phyloP scores from a whole-genome alignment of 1,140 invertebrate species.

The Vanessa tameamea region DNA sequence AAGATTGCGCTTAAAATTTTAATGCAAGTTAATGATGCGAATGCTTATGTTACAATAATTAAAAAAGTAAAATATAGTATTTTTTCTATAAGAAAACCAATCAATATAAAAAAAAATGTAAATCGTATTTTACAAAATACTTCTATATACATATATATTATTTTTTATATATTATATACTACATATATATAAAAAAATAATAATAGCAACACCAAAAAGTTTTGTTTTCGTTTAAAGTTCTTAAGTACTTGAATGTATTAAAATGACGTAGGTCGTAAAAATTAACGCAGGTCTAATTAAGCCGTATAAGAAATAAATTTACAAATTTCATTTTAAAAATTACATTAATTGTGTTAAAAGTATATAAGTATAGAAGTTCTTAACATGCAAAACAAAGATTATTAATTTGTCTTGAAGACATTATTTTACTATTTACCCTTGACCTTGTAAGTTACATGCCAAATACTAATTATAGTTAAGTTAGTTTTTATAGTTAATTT shows the following conservation, averaged over 20 bases:
- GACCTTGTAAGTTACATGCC: constrained; percentile 22
- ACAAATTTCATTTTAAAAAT: background rate
- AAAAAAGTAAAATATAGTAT: too few relatives aligned
- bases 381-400: constrained; percentile 13
- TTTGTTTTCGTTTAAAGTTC: background rate
- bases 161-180: too few relatives aligned
- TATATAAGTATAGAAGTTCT: background rate
- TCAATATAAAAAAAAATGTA: too few relatives aligned
- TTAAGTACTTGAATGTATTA: background rate
- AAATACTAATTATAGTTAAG: constrained; percentile 9
- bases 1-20: background rate
- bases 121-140: too few relatives aligned
- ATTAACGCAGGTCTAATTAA: background rate
- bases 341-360: background rate
- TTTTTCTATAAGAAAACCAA: too few relatives aligned
- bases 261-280: background rate
- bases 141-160: too few relatives aligned
- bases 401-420: constrained; percentile 3
- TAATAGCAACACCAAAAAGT: background rate
- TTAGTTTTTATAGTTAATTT: background rate
- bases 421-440: constrained; percentile 2
- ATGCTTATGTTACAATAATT: too few relatives aligned
- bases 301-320: background rate
- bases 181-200: background rate
- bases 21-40: too few relatives aligned